Conservation (phyloP, 2,113 vertebrate species). For the Stigmatopora nigra region DNA sequence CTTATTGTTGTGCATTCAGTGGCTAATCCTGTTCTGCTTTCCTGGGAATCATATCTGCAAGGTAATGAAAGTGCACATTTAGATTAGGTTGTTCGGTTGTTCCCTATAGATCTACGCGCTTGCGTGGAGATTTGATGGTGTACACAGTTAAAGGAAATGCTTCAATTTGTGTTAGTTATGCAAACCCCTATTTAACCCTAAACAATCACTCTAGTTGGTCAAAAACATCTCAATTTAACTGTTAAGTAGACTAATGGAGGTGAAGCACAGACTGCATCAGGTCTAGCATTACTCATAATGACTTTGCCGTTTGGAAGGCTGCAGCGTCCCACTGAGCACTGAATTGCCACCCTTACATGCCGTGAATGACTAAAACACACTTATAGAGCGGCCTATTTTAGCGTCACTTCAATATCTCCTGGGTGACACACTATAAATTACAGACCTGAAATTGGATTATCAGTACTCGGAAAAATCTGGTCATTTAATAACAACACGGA, state of each 20-base stretch:
- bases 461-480: neutral
- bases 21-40: conserved; percentile 41
- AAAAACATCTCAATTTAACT: conserved; percentile 48
- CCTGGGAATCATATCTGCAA: conserved; percentile 8
- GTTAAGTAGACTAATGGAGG: conserved; percentile 45
- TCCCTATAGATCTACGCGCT: conserved; percentile 15
- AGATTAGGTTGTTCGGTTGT: conserved; percentile 22
- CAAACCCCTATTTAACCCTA: neutral
- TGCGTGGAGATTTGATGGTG: conserved; percentile 10
- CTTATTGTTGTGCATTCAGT: conserved; percentile 32
- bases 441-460: conserved; percentile 10
- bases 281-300: conserved; percentile 44
- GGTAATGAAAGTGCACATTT: conserved; percentile 21
- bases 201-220: conserved; percentile 23
- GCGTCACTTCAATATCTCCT: conserved; percentile 15
- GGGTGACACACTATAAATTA: conserved; percentile 23
- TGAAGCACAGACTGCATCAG: conserved; percentile 26
- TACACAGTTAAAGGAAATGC: neutral
- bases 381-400: conserved; percentile 16
- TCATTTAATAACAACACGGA: conserved; percentile 6
- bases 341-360: conserved; percentile 50
- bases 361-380: conserved; percentile 43
- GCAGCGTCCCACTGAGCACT: conserved; percentile 31
- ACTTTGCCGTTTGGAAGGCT: conserved; percentile 38
- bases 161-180: neutral